Evolutionary conservation across 2,888 invertebrate genomes (phyloP).

Genomic region (Harpalus rubripes): DNA sequence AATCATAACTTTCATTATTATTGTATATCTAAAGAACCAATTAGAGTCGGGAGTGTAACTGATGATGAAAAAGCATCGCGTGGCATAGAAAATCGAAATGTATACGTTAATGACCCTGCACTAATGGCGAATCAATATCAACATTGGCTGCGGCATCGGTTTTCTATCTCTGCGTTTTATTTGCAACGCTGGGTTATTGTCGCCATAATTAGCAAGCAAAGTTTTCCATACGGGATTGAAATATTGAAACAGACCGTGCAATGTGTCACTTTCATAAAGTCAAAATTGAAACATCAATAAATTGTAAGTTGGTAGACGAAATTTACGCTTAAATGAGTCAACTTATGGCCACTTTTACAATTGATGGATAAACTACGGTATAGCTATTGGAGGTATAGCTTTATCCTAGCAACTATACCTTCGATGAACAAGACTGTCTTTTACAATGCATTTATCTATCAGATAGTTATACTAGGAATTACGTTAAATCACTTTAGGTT

Average conservation of each 20-base stretch:
- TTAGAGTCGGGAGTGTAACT: neutral
- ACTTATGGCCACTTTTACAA: too few relatives aligned
- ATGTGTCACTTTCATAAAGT: neutral
- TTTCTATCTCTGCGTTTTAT: conserved; percentile 32
- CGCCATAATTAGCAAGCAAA: conserved; percentile 22
- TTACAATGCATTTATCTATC: too few relatives aligned
- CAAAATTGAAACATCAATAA: neutral
- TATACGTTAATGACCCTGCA: conserved; percentile 30
- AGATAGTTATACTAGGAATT: too few relatives aligned
- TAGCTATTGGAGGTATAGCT: too few relatives aligned
- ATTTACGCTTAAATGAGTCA: neutral
- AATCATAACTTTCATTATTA: neutral
- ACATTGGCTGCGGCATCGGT: neutral
- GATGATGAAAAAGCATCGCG: conserved; percentile 21
- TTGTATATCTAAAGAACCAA: conserved; percentile 10
- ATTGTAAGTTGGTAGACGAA: neutral
- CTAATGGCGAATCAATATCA: conserved; percentile 36
- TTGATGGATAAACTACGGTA: too few relatives aligned
- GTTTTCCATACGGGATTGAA: neutral
- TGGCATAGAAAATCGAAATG: conserved; percentile 36
- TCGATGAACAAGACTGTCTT: too few relatives aligned
- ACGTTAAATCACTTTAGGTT: too few relatives aligned
- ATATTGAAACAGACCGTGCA: neutral
- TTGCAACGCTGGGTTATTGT: conserved; percentile 26
- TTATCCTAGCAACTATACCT: too few relatives aligned